phyloP scores from a whole-genome alignment of 2,888 invertebrate species.

The Agonopterix arenella region DNA sequence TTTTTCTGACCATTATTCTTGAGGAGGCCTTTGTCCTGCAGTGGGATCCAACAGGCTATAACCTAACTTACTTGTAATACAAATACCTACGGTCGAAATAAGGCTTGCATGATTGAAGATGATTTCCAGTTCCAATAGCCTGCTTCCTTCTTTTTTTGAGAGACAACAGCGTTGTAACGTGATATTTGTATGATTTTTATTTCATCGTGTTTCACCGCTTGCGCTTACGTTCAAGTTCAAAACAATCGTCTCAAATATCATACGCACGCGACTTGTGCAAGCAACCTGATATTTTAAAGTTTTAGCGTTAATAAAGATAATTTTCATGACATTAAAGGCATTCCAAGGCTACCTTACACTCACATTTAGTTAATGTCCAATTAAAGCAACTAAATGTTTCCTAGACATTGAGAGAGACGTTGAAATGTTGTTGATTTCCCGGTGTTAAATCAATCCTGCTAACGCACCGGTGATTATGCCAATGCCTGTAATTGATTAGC shows the following conservation, averaged over 20 bases:
- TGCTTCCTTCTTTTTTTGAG: neutral
- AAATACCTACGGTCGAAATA: too few species aligned
- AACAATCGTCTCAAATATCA: neutral
- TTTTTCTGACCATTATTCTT: too few species aligned
- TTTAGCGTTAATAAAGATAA: constrained; percentile 9
- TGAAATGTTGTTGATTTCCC: constrained; percentile 38
- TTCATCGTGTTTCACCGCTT: constrained; percentile 1
- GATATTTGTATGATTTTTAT: constrained; percentile 1
- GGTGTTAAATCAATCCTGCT: constrained; percentile 43
- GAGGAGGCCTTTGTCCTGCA: too few species aligned
- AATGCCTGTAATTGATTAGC: constrained; percentile 30
- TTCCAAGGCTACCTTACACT: constrained; percentile 11
- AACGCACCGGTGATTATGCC: constrained; percentile 35
- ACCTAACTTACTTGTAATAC: too few species aligned
- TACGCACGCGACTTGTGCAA: constrained; percentile 16
- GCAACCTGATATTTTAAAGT: constrained; percentile 25
- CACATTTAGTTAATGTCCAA: constrained; percentile 21
- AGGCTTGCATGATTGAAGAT: too few species aligned
- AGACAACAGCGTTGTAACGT: neutral
- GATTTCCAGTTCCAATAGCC: neutral
- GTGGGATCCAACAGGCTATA: too few species aligned
- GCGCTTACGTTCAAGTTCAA: constrained; percentile 10
- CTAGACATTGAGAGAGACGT: constrained; percentile 35
- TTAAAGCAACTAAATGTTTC: constrained; percentile 35
- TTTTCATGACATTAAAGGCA: constrained; percentile 7